Evolutionary conservation across 1,140 invertebrate genomes (phyloP).

Genomic region (Bombus cullumanus): DNA sequence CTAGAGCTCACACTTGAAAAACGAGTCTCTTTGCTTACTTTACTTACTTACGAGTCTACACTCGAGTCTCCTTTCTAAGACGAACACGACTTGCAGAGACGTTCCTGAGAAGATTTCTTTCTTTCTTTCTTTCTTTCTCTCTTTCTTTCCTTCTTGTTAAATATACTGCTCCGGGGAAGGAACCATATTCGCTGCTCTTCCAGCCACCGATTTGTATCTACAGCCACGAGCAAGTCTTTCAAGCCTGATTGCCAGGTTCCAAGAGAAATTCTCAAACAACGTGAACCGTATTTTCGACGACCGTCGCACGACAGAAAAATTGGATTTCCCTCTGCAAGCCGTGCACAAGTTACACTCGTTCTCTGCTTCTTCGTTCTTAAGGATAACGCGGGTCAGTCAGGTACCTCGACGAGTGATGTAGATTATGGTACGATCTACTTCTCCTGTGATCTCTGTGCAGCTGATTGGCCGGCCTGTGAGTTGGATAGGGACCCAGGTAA

Average conservation of each 20-base stretch:
- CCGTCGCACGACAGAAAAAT: not conserved
- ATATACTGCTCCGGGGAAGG: too few species aligned
- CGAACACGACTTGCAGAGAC: not conserved
- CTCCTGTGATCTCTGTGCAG: constrained; percentile 68
- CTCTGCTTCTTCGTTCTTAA: constrained; percentile 32
- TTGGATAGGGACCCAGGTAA: constrained; percentile 35
- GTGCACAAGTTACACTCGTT: not conserved
- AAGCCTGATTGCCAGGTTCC: not conserved
- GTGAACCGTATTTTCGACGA: not conserved
- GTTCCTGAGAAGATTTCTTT: too few species aligned
- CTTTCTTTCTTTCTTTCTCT: not conserved
- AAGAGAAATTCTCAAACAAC: not conserved
- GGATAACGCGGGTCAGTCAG: constrained; percentile 74
- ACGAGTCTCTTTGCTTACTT: not conserved
- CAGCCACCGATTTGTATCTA: not conserved
- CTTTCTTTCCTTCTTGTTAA: not conserved
- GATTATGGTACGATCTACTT: constrained; percentile 76
- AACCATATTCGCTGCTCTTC: not conserved
- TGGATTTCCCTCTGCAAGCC: not conserved
- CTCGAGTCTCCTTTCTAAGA: not conserved
- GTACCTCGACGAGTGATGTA: constrained; percentile 73
- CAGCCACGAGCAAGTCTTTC: not conserved
- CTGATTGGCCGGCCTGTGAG: constrained; percentile 33
- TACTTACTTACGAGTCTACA: too few species aligned
- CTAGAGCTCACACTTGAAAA: constrained; percentile 5